These are phyloP conservation scores for Acipenser oxyrinchus DNA, from an alignment of 2,797 vertebrate genomes.

Conservation along the genomic window DNA sequence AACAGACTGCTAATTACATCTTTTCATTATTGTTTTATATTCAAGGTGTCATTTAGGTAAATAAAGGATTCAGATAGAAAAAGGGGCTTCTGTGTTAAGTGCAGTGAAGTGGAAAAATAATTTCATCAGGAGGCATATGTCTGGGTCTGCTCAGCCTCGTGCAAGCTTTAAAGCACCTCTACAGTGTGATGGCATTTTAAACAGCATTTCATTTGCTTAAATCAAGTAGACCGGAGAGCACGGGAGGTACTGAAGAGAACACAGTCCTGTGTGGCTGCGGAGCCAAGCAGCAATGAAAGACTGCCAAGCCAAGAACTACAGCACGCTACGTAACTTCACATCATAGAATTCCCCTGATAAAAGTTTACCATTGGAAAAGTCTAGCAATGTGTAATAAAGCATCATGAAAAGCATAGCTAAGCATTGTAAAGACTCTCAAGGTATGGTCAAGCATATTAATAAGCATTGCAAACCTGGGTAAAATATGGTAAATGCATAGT, in stretches of 20 bases:
- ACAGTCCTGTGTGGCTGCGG: no score
- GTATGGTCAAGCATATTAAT: no score
- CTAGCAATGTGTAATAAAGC: no score
- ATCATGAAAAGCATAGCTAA: no score
- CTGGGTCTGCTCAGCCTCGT: not conserved
- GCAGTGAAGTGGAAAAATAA: slow-evolving; percentile 6
- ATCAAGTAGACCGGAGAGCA: slow-evolving; percentile 3
- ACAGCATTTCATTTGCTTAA: slow-evolving; percentile 8
- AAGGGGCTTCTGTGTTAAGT: slow-evolving; percentile 8
- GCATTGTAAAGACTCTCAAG: no score
- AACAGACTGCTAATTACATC: not conserved
- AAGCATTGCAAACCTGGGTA: no score
- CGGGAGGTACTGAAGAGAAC: not conserved
- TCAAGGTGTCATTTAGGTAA: not conserved
- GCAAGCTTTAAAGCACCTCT: not conserved
- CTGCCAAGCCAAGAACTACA: no score
- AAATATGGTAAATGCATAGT: no score
- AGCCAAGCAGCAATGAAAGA: no score
- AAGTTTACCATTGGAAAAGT: no score
- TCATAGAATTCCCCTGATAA: no score
- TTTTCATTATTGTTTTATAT: slow-evolving; percentile 2
- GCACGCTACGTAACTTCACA: no score
- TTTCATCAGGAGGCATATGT: slow-evolving; percentile 7
- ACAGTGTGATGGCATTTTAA: slow-evolving; percentile 4
- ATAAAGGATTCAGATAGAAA: not conserved